Evolutionary conservation across 64 coral and sea anemone genomes (phyloP), one percentile per base, ranked within the genome.

Genomic region (Stichodactyla mertensii): DNA sequence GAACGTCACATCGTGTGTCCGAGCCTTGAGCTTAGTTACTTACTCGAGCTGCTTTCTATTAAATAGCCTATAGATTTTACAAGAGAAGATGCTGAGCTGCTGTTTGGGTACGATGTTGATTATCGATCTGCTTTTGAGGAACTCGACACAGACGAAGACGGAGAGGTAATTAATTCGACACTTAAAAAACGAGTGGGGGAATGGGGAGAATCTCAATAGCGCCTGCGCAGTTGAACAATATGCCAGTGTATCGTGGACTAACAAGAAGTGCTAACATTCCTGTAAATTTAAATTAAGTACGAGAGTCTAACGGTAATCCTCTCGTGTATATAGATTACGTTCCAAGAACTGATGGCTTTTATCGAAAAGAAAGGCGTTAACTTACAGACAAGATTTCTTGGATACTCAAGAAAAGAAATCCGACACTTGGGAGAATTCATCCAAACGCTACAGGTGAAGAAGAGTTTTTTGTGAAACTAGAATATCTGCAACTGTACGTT

Each of bases 311-410:
- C 36, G 36, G 36, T 45, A 45, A 54, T 54, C 14, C 12, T 31
- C 58, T 52, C 83, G 36, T 89, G 10, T 11, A 12, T 88, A 67
- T 71, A 99, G 97, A 99, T 99, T 36, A 99, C 97, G 0, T 99
- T 99, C 82, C 93, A 99, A 92, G 97, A 99, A 60, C 83, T 99
- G 84, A 99, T 99, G 93, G 85, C 93, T 8, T 99, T 99, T 27
- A 92, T 99, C 64, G 97, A 94, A 57, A 99, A 92, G 83, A 99
- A 92, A 55, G 97, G 97, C 24, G 97, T 99, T 15, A 99, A 95
- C 78, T 84, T 99, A 16, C 97, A 99, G 88, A 95, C 88, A 51
- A 89, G 97, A 90, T 99, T 99, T 90, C 83, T 99, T 10, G 97
- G 97, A 16, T 99, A 99, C 84, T 89, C 93, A 52, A 94, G 97